Evolutionary conservation across 2,888 invertebrate species (phyloP), one percentile per base, ranked within the genome.

Genomic region (Holacanthella duospinosa): DNA sequence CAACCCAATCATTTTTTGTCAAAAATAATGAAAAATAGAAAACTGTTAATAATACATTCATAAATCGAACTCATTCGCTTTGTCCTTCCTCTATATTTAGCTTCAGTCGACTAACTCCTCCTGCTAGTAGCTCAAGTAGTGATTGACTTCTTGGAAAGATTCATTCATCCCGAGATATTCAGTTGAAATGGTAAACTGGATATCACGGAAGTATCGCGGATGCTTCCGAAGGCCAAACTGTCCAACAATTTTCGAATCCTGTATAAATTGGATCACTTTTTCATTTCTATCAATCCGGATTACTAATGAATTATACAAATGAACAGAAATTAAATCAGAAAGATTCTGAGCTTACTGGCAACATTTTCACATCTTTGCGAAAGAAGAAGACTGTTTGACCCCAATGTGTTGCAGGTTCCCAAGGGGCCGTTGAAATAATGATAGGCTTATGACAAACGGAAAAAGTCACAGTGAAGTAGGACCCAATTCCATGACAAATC

Each of bases 351-450:
- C 36, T 36, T 48, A 48, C 48, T 21, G 48, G 48, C 48, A 48
- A n/a, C 16, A 48, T 9, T 21, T 4, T n/a, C 12, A 48, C 48
- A 48, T 21, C 21, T 21, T 21, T 4, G 6, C 21, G 6, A 21
- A 48, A 48, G 21, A n/a, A 48, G 77, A 94, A 92, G 1, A 93
- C 82, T 0, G 93, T 93, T 77, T 95, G 95, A 75, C 93, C 92
- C 95, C 95, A 95, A 80, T 95, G 95, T 0, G 95, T 95, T 26
- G 84, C 80, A 0, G 83, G 80, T 0, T 81, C 94, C 93, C 75
- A 85, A 0, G 72, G 72, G 44, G 65, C 60, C 9, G 72, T 72
- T 2, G 66, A 61, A 1, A 72, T 58, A 1, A 28, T 44, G n/a
- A 66, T 55, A 19, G 55, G 43, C 25, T 61, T 60, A 19, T 27